Base-by-base conservation (phyloP, 2,797 vertebrate genomes). In the Characodon lateralis region DNA sequence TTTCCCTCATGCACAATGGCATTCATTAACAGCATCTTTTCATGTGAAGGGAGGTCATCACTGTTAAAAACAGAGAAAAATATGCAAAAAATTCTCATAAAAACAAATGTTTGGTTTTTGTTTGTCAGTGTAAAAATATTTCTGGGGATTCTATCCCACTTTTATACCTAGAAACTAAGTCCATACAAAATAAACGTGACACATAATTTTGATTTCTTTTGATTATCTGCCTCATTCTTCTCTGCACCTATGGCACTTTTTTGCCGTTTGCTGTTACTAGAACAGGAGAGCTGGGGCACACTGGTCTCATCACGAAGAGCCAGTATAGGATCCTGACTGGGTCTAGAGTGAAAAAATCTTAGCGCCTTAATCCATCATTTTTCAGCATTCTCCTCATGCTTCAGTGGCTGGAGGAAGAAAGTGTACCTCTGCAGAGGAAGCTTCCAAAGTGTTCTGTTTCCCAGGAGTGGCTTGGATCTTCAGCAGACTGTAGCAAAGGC, bases 181-280 rank as follows among this genome's bases (percentile, higher is more conserved):
- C 74, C 74, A 39, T 50, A 12, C 83, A 79, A 82, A 87, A 91
- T 82, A 90, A 85, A 89, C 75, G 81, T 86, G 85, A 85, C 91
- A 85, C 71, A 72, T 77, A 81, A 87, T 92, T 84, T 83, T 86
- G 78, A n/a, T 85, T 74, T 91, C 87, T 91, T 91, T 88, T 89
- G 87, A 91, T 91, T 88, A 89, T 87, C 84, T 24, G 68, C 83
- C 84, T 84, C 73, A 80, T 74, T 83, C 73, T 82, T 87, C 46
- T 2, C 81, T n/a, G 53, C 80, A 55, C 74, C 84, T 73, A 56
- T 79, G 82, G 61, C 74, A 68, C 74, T 81, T 83, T 83, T 35
- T 35, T 35, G 35, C 35, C 59, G 79, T 82, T 79, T 89, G 82
- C 83, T 73, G 87, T 91, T 87, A 86, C 80, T 73, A 50, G 51